phyloP scores from a whole-genome alignment of 2,113 vertebrate species.

The Macaca nemestrina region DNA sequence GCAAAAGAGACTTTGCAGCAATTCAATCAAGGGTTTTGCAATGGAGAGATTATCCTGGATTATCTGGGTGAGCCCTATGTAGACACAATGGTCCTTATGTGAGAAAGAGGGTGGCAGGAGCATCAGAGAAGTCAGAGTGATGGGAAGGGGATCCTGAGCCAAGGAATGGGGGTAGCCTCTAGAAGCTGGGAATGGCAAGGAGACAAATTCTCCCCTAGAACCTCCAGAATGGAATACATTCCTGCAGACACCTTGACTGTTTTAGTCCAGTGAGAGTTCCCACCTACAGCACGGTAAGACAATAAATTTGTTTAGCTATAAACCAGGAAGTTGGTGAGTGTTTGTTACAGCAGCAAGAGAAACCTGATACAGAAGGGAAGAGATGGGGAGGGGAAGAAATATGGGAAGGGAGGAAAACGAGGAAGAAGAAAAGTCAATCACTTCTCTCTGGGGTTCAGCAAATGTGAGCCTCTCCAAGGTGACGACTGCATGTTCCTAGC shows the following conservation, averaged over 20 bases:
- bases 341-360: not conserved
- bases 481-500: rapidly evolving
- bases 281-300: too few species aligned
- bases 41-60: not conserved
- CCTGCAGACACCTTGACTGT: not conserved
- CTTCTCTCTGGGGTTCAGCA: not conserved
- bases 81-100: not conserved
- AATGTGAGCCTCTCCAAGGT: not conserved
- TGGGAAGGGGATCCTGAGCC: not conserved
- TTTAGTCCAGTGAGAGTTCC: not conserved
- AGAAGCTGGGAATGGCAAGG: not conserved
- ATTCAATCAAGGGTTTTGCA: not conserved
- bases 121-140: not conserved
- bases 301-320: not conserved
- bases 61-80: too few species aligned
- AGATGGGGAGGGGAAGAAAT: not conserved
- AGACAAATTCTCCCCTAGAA: not conserved
- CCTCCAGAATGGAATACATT: not conserved
- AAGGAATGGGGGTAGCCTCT: not conserved
- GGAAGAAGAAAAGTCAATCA: not conserved
- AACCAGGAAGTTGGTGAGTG: not conserved
- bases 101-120: not conserved
- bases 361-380: not conserved
- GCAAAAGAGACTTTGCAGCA: not conserved
- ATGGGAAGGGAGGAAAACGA: rapidly evolving